Evolutionary conservation across 1,140 invertebrate genomes (phyloP), one percentile per base, ranked within the genome.

Genomic region (Ips typographus): DNA sequence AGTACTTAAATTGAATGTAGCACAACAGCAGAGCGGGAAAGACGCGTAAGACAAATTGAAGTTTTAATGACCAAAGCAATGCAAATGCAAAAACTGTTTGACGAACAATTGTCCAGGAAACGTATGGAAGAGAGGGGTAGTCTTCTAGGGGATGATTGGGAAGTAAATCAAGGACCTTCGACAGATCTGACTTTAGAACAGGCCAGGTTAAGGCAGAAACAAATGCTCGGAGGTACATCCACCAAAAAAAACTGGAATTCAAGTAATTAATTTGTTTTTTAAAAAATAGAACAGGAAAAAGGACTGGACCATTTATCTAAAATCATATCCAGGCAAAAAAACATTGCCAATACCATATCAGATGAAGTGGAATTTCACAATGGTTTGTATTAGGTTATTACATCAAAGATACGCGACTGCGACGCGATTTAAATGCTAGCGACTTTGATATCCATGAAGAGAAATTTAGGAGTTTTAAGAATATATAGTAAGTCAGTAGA

Each of bases 341-440:
- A 89, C 74, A 87, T 94, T 75, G 91, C 91, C 38, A 80, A 88
- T 52, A 88, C 87, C 55, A 90, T 94, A 73, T 86, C 88, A 39
- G 85, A 84, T 77, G 92, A 94, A 84, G 91, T 94, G 1, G 88
- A 91, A 77, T 79, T 85, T 72, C 92, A 94, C 74, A 92, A 93
- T 84, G 90, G 90, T 92, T 38, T 58, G 66, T 66, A 42, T 39
- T 55, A 37, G 22, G n/a, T n/a, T n/a, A n/a, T n/a, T n/a, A n/a
- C n/a, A n/a, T n/a, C n/a, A n/a, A n/a, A n/a, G n/a, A n/a, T n/a
- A n/a, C n/a, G n/a, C n/a, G n/a, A n/a, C n/a, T n/a, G n/a, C n/a
- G n/a, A n/a, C n/a, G n/a, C n/a, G n/a, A n/a, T n/a, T n/a, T n/a
- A n/a, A n/a, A n/a, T n/a, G n/a, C n/a, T n/a, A n/a, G n/a, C n/a